Conservation (phyloP, 1,140 invertebrate species). For the Drosophila littoralis region DNA sequence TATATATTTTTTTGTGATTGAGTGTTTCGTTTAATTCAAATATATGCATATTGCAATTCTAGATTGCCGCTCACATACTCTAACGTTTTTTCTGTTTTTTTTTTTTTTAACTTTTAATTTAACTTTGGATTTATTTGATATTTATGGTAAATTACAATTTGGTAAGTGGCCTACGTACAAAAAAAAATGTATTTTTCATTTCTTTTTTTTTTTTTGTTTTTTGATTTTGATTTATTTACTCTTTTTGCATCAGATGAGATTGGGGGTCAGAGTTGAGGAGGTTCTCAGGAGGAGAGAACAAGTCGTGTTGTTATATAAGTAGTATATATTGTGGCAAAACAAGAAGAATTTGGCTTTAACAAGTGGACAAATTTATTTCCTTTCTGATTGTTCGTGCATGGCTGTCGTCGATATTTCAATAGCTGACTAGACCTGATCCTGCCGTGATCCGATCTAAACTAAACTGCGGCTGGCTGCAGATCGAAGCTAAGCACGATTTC, state of each 20-base stretch:
- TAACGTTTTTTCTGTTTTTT: constrained; percentile 45
- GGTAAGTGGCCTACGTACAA: constrained; percentile 20
- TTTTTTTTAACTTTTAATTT: constrained; percentile 63
- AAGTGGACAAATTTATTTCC: constrained; percentile 66
- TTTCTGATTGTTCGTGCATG: constrained; percentile 59
- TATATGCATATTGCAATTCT: constrained; percentile 1
- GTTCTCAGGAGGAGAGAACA: constrained; percentile 13
- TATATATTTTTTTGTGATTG: constrained; percentile 9
- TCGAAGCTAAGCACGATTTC: too few relatives aligned
- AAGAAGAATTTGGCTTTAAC: neutral
- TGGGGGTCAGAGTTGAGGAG: constrained; percentile 13
- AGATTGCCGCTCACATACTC: constrained; percentile 7
- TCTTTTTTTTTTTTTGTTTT: constrained; percentile 22
- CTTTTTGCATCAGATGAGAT: constrained; percentile 11
- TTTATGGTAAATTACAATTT: constrained; percentile 30
- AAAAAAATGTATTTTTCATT: constrained; percentile 10
- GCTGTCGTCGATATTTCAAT: constrained; percentile 29
- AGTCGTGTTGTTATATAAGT: neutral
- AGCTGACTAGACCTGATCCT: constrained; percentile 17
- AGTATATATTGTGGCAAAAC: constrained; percentile 4
- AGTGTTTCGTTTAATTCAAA: neutral
- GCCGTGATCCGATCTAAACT: constrained; percentile 10
- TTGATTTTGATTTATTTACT: constrained; percentile 1
- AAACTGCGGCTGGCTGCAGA: neutral
- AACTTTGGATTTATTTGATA: constrained; percentile 74